Evolutionary conservation across 1,140 invertebrate species (phyloP), one percentile per base, ranked within the genome.

Genomic region (Aculops lycopersici): DNA sequence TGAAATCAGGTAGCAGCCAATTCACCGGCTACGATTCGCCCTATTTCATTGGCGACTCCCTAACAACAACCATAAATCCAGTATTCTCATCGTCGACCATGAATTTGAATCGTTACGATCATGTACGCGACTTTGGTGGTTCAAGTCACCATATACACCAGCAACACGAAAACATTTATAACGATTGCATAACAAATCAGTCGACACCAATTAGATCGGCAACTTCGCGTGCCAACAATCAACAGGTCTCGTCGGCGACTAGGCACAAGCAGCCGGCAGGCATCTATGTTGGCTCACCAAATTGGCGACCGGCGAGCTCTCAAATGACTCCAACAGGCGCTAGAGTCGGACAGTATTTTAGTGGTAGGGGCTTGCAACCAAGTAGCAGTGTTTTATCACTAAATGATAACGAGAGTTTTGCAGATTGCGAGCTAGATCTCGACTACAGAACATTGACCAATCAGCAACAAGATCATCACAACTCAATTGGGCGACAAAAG

Each of bases 41-140:
- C 24, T 31, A 31, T n/a, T 31, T 31, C n/a, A 31, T 31, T 31
- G 24, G 24, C 24, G 24, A 31, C 24, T 31, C 24, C 8, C 24
- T 31, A 31, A 31, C 8, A 8, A 31, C 24, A 8, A 31, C 24
- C 8, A 31, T 31, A 8, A 31, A 14, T 43, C 21, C 41, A 45
- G 5, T 24, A 16, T 37, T 36, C 37, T 41, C 5, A 45, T 4
- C 40, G 41, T 43, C 16, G 43, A n/a, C 13, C 37, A 24, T 4
- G 21, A 4, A 8, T 43, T 31, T 15, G 12, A 4, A 21, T 14
- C 35, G 20, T 31, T 38, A 3, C 20, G 4, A 31, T 8, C n/a
- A 31, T 31, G n/a, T 31, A 31, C n/a, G 24, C 24, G n/a, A 8
- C 24, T n/a, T 8, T n/a, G n/a, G 8, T 31, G 24, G 8, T n/a